These are phyloP conservation scores for Entelurus aequoreus DNA, from an alignment of 2,113 vertebrate genomes.

Conservation along the genomic window DNA sequence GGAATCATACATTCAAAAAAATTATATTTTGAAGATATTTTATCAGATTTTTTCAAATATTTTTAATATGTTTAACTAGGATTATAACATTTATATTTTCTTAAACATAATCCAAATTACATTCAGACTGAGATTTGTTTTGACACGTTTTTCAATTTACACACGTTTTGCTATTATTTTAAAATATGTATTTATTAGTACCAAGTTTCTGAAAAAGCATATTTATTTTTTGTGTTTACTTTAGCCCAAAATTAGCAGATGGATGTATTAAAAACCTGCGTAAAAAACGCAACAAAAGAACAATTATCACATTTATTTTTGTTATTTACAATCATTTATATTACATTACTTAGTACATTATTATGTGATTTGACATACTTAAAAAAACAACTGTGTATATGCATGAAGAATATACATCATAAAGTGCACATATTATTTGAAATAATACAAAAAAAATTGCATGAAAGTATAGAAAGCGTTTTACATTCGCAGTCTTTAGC, in stretches of 20 bases:
- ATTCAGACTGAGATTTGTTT: neutral
- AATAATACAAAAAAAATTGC: slow-evolving; percentile 14
- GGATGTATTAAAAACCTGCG: too few species aligned
- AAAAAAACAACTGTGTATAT: slow-evolving; percentile 21
- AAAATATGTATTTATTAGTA: too few species aligned
- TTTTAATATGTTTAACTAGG: too few species aligned
- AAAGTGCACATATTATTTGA: slow-evolving; percentile 60
- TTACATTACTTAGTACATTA: slow-evolving; percentile 26
- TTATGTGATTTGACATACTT: slow-evolving; percentile 35
- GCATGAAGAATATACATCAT: slow-evolving; percentile 43
- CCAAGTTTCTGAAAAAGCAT: too few species aligned
- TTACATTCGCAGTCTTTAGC: slow-evolving; percentile 18
- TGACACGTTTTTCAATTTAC: neutral
- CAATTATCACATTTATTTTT: slow-evolving; percentile 55
- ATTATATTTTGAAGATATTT: too few species aligned
- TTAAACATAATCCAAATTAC: too few species aligned
- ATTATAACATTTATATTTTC: too few species aligned
- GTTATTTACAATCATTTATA: slow-evolving; percentile 56
- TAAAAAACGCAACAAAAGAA: slow-evolving; percentile 19
- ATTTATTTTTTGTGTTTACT: too few species aligned
- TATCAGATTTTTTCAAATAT: too few species aligned
- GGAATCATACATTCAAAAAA: too few species aligned
- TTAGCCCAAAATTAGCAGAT: too few species aligned
- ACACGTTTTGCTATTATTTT: neutral
- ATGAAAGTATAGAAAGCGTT: slow-evolving; percentile 2